Evolutionary conservation across 2,888 invertebrate species (phyloP), one percentile per base, ranked within the genome.

Genomic region (Eulithis prunata): DNA sequence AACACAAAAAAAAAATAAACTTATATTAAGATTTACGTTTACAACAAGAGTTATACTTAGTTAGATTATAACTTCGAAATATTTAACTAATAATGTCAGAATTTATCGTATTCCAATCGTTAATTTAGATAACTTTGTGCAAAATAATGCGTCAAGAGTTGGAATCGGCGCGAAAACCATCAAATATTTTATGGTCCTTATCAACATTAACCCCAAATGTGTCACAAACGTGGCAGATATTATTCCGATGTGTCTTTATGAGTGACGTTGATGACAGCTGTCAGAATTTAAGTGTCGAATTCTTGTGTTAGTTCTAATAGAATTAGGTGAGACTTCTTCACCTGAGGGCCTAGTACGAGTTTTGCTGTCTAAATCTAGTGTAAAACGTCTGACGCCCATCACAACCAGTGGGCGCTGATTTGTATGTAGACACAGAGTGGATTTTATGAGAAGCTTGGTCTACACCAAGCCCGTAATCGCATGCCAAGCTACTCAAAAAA

Each of bases 261-360:
- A 11, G 54, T 13, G 38, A 13, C 60, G 64, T 61, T 69, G 56
- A 69, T 64, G 63, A 66, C 66, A 69, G 66, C 70, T 69, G 69
- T 72, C 71, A 71, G 73, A 73, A 66, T 71, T 74, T 73, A 74
- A 71, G 67, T 38, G 58, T 36, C 14, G 1, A 32, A 13, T 14
- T 47, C 45, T n/a, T 21, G 49, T 43, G 13, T 58, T 49, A 64
- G 54, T 43, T 49, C 47, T 38, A 55, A 47, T 10, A 47, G 36
- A 53, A 46, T 53, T 38, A 47, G 41, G 10, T 41, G 41, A 41
- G 10, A 8, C 41, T 41, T 38, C 8, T 38, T 8, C 5, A 38
- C 38, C 21, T 21, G 21, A n/a, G n/a, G n/a, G n/a, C n/a, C n/a
- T n/a, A n/a, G n/a, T n/a, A n/a, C n/a, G n/a, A n/a, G n/a, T n/a